Evolutionary conservation across 2,888 invertebrate genomes (phyloP).

Genomic region (Scelioninae gen. 2): DNA sequence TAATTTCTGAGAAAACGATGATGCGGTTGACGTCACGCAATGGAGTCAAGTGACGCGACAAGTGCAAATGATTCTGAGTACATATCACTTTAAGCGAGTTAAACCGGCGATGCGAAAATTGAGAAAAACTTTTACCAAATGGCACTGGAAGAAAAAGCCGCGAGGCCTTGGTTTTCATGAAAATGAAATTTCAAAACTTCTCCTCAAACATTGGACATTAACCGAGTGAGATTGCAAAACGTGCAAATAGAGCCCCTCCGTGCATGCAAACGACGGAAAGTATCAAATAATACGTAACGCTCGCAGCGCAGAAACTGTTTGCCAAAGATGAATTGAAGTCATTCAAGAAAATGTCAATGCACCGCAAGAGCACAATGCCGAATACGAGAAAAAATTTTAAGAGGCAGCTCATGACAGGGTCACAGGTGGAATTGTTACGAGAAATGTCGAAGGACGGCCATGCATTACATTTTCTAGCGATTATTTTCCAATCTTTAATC

Average conservation of each 20-base stretch:
- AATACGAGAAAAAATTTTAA: not conserved
- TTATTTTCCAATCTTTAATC: constrained; percentile 43
- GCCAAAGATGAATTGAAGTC: constrained; percentile 21
- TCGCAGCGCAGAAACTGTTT: constrained; percentile 7
- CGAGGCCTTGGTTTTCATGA: not conserved
- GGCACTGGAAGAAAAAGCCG: not conserved
- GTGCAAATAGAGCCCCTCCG: constrained; percentile 19
- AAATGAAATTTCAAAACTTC: constrained; percentile 3
- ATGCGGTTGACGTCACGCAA: constrained; percentile 1
- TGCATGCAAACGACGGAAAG: constrained; percentile 6
- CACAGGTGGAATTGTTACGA: not conserved
- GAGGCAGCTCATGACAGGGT: not conserved
- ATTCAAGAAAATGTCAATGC: constrained; percentile 12
- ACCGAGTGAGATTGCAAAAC: constrained; percentile 14
- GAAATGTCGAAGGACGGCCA: constrained; percentile 24
- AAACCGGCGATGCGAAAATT: too few relatives aligned
- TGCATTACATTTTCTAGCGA: constrained; percentile 34
- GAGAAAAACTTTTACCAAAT: not conserved
- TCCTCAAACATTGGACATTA: constrained; percentile 7
- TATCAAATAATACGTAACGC: constrained; percentile 8
- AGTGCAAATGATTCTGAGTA: not conserved
- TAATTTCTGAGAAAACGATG: constrained; percentile 2
- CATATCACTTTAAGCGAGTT: not conserved
- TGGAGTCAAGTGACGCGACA: constrained; percentile 5
- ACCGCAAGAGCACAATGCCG: not conserved